Base-by-base conservation (phyloP, 2,113 vertebrate species). In the Proterorhinus semilunaris region DNA sequence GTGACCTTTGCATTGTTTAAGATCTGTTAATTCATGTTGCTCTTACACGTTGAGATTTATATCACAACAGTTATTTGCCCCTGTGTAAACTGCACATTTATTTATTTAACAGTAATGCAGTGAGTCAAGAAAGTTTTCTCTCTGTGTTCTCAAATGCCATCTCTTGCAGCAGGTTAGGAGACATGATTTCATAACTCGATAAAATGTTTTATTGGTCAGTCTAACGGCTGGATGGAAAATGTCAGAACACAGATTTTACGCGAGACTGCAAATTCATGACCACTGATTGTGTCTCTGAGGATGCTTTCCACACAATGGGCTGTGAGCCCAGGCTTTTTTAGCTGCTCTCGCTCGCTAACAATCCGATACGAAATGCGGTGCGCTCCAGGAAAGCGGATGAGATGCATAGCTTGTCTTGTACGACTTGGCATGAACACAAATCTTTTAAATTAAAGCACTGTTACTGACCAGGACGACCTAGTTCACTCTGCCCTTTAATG, bases 391-490 rank as follows among this genome's bases (percentile, higher is more conserved):
- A 67, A 62, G 63, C 50, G 43, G 44, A 53, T 47, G 63, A 85
- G 83, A 90, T 86, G 63, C 83, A 85, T 83, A 57, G 83, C 69
- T 77, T 78, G 83, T 87, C 69, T 76, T 21, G 13, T 27, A 10
- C 47, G 59, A 48, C 36, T 7, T 84, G 83, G 80, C 87, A 78
- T 79, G 71, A 78, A 81, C 90, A 89, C 86, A 85, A 81, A 87
- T 90, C 85, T 86, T 87, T 68, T 83, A 84, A 86, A 84, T 85
- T 79, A 87, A 84, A 78, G 79, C 75, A 68, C 76, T 83, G 79
- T 80, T 84, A 71, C 72, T 71, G 81, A 81, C 65, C 71, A 55
- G 44, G 51, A 16, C 83, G 83, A 66, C 85, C 83, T 82, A 85
- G 62, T 63, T 63, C 71, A 85, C 87, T 62, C 8, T 73, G 86